Conservation (phyloP, 2,888 invertebrate genomes). For the Gasteruption jaculator region DNA sequence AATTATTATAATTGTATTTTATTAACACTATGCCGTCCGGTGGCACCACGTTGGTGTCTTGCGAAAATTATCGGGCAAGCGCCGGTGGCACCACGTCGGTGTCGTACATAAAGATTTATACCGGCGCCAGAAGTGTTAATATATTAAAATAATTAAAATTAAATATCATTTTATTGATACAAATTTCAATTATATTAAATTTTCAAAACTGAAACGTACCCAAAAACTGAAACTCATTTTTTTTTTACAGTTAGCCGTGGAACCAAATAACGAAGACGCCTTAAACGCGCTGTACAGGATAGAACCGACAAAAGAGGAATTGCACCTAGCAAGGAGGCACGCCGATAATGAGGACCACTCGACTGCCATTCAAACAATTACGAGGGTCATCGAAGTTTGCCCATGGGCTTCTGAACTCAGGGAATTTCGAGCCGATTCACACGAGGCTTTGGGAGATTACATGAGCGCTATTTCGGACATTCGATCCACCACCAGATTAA, state of each 20-base stretch:
- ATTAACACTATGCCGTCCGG: too few species aligned
- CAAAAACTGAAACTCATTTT: background rate
- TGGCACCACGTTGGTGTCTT: too few species aligned
- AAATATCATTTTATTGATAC: too few species aligned
- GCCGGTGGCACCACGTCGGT: too few species aligned
- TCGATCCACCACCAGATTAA: slow-evolving; percentile 82
- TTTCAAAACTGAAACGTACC: too few species aligned
- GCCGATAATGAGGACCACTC: slow-evolving; percentile 56
- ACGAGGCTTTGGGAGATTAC: slow-evolving; percentile 72
- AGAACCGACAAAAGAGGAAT: slow-evolving; percentile 60
- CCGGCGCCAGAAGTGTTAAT: too few species aligned
- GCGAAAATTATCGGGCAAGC: too few species aligned
- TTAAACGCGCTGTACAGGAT: slow-evolving; percentile 63
- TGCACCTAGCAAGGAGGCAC: slow-evolving; percentile 63
- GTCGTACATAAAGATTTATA: too few species aligned
- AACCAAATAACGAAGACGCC: slow-evolving; percentile 77
- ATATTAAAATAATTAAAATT: too few species aligned
- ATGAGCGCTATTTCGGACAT: slow-evolving; percentile 88
- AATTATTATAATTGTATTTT: background rate
- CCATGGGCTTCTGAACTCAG: slow-evolving; percentile 86
- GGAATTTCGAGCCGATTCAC: slow-evolving; percentile 82
- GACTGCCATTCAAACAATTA: slow-evolving; percentile 63
- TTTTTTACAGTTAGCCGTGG: slow-evolving; percentile 58
- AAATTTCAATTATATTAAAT: slow-evolving; percentile 4
- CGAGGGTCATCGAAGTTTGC: slow-evolving; percentile 70